Evolutionary conservation across 1,140 invertebrate genomes (phyloP), one percentile per base, ranked within the genome.

Genomic region (Drosophila kepulauana): DNA sequence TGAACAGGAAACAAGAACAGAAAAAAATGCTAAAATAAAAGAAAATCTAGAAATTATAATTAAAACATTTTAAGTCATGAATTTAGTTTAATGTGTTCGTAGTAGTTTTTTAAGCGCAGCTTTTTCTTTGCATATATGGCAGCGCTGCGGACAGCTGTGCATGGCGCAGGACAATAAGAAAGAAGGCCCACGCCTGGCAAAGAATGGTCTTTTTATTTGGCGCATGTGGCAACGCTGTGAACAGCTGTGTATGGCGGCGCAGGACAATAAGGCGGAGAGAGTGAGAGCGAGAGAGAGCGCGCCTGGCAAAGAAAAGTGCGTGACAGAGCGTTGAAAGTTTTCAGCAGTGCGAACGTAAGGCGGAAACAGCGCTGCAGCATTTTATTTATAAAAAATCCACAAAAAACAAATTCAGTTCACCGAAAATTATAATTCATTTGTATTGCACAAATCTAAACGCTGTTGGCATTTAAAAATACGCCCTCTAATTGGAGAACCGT

Each of bases 261-360:
- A 86, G 82, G 82, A 86, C 76, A 77, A 58, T 16, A n/a, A 6
- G 25, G 11, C 25, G 11, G 20, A 64, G 49, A 30, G 25, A 43
- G 48, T 11, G 62, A 61, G 62, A 25, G 7, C 7, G 45, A 5
- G 56, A n/a, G 76, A 57, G 80, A 66, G 49, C 8, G 28, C 6
- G 33, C 33, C 10, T 10, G 41, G 38, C 20, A 10, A 65, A 45
- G 38, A 28, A 10, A 65, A 46, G 43, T 64, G 30, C 48, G n/a
- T 75, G 64, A 81, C 71, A 88, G 75, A 89, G 86, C 72, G 56
- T 75, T 69, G 68, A 89, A 89, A 81, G 76, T 89, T 89, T 89
- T 89, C 81, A 79, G 52, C 69, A 72, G 85, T 90, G 69, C 59
- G 78, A 75, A 76, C 78, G 67, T 79, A 45, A 77, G 54, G 59